Base-by-base conservation (phyloP, 2,888 invertebrate genomes). In the Eugnorisma glareosa region DNA sequence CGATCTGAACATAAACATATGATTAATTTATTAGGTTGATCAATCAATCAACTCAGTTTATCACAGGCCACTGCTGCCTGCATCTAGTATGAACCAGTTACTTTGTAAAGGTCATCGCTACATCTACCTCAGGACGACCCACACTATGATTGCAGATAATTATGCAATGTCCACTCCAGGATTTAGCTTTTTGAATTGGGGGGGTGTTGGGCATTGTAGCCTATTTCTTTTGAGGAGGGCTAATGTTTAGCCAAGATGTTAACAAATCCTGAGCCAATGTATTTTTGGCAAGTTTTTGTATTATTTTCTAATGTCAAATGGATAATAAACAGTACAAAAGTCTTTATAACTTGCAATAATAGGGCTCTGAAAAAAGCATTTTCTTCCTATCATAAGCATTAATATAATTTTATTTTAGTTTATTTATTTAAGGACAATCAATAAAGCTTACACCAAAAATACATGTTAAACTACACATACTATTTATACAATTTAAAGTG, bases 1-100 rank as follows among this genome's bases (percentile, higher is more conserved):
- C 95, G 94, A 79, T 95, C 96, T 96, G 92, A 54, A 76, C 37
- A 85, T 28, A 64, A 61, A 63, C 6, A 15, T 35, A 63, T 18
- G 4, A 35, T 61, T 61, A 35, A 11, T 11, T 61, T 35, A 35
- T 61, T 6, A 37, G 11, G 24, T 24, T 24, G 13, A 28, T 15
- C 15, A 57, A 28, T 18, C 15, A 13, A 28, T 13, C n/a, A 54
- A n/a, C 1, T 54, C 54, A n/a, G n/a, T 10, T 5, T 11, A 54
- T 51, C 3, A 4, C 24, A 51, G n/a, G 8, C 24, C 6, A 18
- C 21, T 24, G 21, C 7, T 21, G 48, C 11, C 3, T 11, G 11
- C n/a, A 54, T 54, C 1, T 54, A 54, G 1, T 54, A 54, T n/a
- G n/a, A n/a, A 28, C 1, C 6, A 13, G 13, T 13, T 13, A 6